phyloP scores from a whole-genome alignment of 2,113 vertebrate species.

The Tyto alba region DNA sequence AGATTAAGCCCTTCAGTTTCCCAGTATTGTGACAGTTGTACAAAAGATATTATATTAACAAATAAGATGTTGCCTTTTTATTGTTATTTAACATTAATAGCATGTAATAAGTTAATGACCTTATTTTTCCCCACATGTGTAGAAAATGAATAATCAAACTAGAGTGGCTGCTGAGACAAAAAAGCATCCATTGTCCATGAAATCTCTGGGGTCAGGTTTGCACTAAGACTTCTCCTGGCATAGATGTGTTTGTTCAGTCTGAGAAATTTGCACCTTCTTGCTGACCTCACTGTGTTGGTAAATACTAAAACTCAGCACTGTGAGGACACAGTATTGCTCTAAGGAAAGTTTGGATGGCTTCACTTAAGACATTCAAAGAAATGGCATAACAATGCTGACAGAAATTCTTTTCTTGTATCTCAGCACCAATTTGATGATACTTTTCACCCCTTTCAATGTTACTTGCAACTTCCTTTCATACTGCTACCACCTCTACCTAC shows the following conservation, averaged over 20 bases:
- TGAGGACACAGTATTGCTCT: neutral
- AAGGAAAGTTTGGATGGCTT: neutral
- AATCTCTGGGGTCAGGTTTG: neutral
- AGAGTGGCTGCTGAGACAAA: neutral
- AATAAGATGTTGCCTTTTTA: neutral
- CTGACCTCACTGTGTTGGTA: neutral
- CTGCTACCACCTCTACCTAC: neutral
- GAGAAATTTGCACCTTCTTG: neutral
- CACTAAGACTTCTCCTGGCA: neutral
- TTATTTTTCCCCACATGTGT: neutral
- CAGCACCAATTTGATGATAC: neutral
- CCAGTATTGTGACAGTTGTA: neutral
- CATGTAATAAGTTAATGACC: neutral
- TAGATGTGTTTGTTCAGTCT: neutral
- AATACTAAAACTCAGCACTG: neutral
- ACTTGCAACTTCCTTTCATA: neutral
- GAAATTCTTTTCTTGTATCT: neutral
- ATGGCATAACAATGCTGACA: neutral
- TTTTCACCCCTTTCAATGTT: neutral
- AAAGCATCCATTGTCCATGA: neutral
- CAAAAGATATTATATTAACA: constrained; percentile 5
- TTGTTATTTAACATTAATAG: constrained; percentile 9
- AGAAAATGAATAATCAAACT: neutral
- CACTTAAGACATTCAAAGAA: neutral
- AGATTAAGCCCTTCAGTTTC: constrained; percentile 16